phyloP scores from a whole-genome alignment of 2,113 vertebrate species.

The Galbula dea region DNA sequence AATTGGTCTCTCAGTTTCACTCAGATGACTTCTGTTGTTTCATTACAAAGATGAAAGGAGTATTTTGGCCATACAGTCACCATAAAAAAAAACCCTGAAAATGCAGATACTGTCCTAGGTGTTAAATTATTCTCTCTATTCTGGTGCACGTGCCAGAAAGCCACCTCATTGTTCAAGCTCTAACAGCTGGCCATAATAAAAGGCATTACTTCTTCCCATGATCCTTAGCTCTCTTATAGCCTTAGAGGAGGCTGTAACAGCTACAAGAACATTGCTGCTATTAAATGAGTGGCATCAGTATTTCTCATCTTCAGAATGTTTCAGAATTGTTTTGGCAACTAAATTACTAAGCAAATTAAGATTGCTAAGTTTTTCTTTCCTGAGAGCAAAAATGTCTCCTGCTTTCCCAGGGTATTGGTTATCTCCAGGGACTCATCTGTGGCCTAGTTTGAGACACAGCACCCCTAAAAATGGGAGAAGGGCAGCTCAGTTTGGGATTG shows the following conservation, averaged over 20 bases:
- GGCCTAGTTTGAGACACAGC: background rate
- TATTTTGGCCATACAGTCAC: background rate
- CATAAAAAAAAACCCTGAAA: background rate
- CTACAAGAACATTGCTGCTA: background rate
- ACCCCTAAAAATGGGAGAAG: background rate
- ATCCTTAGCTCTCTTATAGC: background rate
- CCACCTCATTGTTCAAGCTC: background rate
- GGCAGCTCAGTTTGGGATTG: background rate
- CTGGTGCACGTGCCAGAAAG: background rate
- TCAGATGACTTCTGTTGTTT: background rate
- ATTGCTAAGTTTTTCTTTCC: background rate
- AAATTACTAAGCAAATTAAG: constrained; percentile 9
- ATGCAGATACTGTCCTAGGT: background rate
- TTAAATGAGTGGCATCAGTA: background rate
- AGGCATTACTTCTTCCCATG: background rate
- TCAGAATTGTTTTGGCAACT: too few relatives aligned
- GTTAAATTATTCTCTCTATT: background rate
- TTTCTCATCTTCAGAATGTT: background rate
- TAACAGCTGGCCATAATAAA: background rate
- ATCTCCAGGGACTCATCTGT: background rate
- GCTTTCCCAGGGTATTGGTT: background rate
- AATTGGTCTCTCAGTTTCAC: background rate
- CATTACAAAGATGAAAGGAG: background rate
- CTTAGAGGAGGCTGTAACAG: background rate
- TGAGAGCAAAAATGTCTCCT: background rate